A percentile compares a stretch with the other conserved stretches of the same genome.
These are phyloP conservation scores for Dryococelus australis DNA, from an alignment of 2,888 invertebrate genomes.

Conservation along the genomic window DNA sequence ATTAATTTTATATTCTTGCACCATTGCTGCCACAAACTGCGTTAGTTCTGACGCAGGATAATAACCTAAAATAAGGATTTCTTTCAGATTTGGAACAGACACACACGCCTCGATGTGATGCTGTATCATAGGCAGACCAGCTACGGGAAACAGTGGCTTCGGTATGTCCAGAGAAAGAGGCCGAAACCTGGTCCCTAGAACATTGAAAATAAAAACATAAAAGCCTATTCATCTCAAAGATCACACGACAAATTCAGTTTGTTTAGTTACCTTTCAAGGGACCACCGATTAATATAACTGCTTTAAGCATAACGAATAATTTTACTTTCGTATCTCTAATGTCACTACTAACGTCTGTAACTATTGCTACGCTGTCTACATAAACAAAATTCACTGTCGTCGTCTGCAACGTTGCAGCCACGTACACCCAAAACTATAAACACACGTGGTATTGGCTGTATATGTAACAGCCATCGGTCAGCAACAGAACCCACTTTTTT, in stretches of 20 bases:
- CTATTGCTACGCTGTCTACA: no score
- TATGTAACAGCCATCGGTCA: no score
- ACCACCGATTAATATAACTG: constrained; percentile 90
- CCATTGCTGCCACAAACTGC: constrained; percentile 87
- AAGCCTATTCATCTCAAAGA: not conserved
- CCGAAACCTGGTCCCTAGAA: constrained; percentile 91
- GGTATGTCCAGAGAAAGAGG: constrained; percentile 97
- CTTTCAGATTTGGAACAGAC: constrained; percentile 78
- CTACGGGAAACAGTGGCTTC: constrained; percentile 96
- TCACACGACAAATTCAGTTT: no score
- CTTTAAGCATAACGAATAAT: constrained; percentile 51
- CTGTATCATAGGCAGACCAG: constrained; percentile 94
- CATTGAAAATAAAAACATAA: not conserved
- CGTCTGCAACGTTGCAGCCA: no score
- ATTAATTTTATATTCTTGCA: constrained; percentile 79
- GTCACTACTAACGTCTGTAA: no score
- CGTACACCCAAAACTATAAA: no score
- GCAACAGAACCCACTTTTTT: no score
- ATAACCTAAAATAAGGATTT: constrained; percentile 93
- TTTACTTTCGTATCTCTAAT: no score
- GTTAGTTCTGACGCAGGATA: constrained; percentile 86
- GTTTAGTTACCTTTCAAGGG: constrained; percentile 85
- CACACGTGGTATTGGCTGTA: no score
- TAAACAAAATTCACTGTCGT: no score
- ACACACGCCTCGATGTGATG: constrained; percentile 96